Conservation (phyloP, 2,888 invertebrate genomes). For the Trilocha varians region DNA sequence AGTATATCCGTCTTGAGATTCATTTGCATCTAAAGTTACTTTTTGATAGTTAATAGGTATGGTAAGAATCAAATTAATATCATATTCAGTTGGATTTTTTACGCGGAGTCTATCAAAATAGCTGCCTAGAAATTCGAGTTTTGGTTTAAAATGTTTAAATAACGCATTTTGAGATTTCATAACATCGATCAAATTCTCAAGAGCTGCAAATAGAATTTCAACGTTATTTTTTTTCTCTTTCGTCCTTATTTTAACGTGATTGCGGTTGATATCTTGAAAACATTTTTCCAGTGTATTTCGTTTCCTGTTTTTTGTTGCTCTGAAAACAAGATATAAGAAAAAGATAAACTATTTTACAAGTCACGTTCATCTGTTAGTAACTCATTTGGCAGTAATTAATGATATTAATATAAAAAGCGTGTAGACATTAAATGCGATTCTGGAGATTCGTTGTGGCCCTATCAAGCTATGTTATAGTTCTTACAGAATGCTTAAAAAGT, state of each 20-base stretch:
- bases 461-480: no score
- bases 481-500: no score
- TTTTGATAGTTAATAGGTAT: constrained; percentile 37
- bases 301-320: constrained; percentile 5
- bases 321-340: constrained; percentile 15
- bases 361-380: no score
- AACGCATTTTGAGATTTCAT: constrained; percentile 32
- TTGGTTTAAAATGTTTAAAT: constrained; percentile 39
- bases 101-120: constrained; percentile 46
- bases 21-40: constrained; percentile 27
- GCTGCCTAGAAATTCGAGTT: constrained; percentile 42
- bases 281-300: constrained; percentile 24
- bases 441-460: no score
- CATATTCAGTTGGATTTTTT: constrained; percentile 44
- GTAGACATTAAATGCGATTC: no score
- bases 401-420: no score
- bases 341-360: neutral
- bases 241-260: constrained; percentile 31
- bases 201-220: constrained; percentile 29
- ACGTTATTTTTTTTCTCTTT: constrained; percentile 34
- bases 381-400: no score
- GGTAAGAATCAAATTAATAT: constrained; percentile 39
- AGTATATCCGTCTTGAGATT: constrained; percentile 27
- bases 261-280: constrained; percentile 32
- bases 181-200: constrained; percentile 27